These are phyloP conservation scores for Phlogophora meticulosa DNA, from an alignment of 2,888 invertebrate genomes.

Conservation along the genomic window DNA sequence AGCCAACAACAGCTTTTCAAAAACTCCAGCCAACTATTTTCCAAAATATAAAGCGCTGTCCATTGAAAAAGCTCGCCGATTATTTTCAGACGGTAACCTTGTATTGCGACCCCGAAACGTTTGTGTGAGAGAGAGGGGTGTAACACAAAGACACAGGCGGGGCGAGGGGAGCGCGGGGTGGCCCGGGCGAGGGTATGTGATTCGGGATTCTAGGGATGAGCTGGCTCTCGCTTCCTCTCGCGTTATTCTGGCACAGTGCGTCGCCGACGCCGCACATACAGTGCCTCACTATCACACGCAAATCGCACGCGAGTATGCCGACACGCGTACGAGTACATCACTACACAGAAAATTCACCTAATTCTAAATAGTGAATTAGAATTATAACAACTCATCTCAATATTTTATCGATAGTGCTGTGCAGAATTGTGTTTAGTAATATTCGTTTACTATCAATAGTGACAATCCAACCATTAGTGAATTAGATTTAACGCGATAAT, in stretches of 20 bases:
- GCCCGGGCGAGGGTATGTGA: conserved; percentile 89
- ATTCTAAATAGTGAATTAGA: conserved; percentile 64
- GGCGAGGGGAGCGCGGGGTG: conserved; percentile 80
- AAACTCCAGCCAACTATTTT: conserved; percentile 55
- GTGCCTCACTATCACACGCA: conserved; percentile 74
- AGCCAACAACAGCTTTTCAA: conserved; percentile 21
- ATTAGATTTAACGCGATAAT: conserved; percentile 33
- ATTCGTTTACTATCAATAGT: conserved; percentile 14
- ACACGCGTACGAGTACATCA: conserved; percentile 70
- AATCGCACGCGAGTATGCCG: conserved; percentile 66
- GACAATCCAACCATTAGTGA: conserved; percentile 44
- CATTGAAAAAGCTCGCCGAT: conserved; percentile 71
- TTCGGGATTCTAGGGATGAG: conserved; percentile 92
- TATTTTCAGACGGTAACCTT: conserved; percentile 85
- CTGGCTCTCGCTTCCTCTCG: conserved; percentile 89
- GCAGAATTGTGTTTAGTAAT: conserved; percentile 46
- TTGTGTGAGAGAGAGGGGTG: conserved; percentile 89
- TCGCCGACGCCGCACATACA: conserved; percentile 85
- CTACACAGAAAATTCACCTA: conserved; percentile 54
- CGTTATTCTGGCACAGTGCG: conserved; percentile 88
- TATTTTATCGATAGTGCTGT: conserved; percentile 45
- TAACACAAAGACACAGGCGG: conserved; percentile 84
- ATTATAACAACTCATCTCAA: conserved; percentile 37
- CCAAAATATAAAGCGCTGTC: conserved; percentile 64
- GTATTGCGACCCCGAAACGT: conserved; percentile 78